Evolutionary conservation across 2,888 invertebrate species (phyloP).

Genomic region (Junonia oenone): DNA sequence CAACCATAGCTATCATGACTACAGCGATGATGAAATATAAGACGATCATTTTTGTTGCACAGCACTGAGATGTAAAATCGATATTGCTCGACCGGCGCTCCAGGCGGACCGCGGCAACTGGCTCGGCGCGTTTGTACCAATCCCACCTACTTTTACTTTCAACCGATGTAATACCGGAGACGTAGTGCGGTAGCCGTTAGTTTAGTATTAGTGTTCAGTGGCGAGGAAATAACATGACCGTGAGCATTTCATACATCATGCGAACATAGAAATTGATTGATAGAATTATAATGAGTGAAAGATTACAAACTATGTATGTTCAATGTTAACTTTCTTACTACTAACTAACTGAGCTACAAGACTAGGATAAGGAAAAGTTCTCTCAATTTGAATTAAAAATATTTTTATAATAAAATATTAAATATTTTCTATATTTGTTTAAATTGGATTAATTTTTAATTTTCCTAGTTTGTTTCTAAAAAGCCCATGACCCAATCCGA

Average conservation of each 20-base stretch:
- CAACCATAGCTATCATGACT: slow-evolving; percentile 30
- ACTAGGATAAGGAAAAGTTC: too few species aligned
- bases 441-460: too few species aligned
- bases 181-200: not conserved
- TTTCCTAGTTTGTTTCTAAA: too few species aligned
- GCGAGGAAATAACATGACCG: not conserved
- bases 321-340: too few species aligned
- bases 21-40: slow-evolving; percentile 16
- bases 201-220: slow-evolving; percentile 7
- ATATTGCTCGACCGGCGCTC: not conserved
- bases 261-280: not conserved
- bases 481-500: too few species aligned
- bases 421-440: too few species aligned
- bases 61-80: not conserved
- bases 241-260: not conserved
- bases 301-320: too few species aligned
- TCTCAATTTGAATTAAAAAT: too few species aligned
- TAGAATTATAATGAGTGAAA: not conserved
- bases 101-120: slow-evolving; percentile 17
- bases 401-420: too few species aligned
- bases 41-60: slow-evolving; percentile 6
- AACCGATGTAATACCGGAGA: slow-evolving; percentile 35
- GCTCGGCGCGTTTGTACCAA: not conserved
- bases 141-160: slow-evolving; percentile 28
- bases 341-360: too few species aligned